Base-by-base conservation (phyloP, 2,797 vertebrate species). In the Crypturellus tataupa region DNA sequence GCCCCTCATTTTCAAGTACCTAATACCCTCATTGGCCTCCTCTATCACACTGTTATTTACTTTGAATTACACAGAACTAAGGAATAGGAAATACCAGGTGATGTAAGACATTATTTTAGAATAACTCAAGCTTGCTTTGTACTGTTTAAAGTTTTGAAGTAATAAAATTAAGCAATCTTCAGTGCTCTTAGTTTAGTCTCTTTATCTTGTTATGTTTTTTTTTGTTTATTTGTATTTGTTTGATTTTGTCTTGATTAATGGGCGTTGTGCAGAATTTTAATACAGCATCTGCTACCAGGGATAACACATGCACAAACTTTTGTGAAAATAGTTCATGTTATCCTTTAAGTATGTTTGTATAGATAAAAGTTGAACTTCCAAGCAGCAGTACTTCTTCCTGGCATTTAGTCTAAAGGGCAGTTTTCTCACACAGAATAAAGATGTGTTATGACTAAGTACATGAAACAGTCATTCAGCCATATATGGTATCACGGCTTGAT, bases 151-250 rank as follows among this genome's bases (percentile, higher is more conserved):
- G 56, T 31, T 80, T 88, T 93, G 53, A 85, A 7, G 39, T 88
- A 75, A 90, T 83, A 37, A 44, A 69, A 75, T 47, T 69, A 42
- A 95, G 44, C 40, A 83, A 78, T 37, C 20, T 29, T 64, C 63
- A 73, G 65, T 76, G 77, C 80, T 95, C 55, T 75, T 89, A 56
- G 35, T 60, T 94, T 67, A 83, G n/a, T 51, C 55, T 89, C 84
- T 86, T 85, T 89, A 90, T 33, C 65, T 33, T 78, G 25, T 72
- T 81, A 51, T 49, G 40, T 15, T 42, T 49, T 49, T 47, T 44
- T 44, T 44, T 18, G 6, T 18, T 49, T 23, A 20, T 47, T 47
- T 47, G 20, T 21, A 46, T 46, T 46, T 46, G 2, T 77, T 83
- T 90, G 81, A 33, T 70, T 90, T 95, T 73, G 18, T 82, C 46